A percentile compares a stretch with the other conserved stretches of the same genome.
phyloP scores from a whole-genome alignment of 2,113 vertebrate genomes.

The Sinosuthora webbiana region DNA sequence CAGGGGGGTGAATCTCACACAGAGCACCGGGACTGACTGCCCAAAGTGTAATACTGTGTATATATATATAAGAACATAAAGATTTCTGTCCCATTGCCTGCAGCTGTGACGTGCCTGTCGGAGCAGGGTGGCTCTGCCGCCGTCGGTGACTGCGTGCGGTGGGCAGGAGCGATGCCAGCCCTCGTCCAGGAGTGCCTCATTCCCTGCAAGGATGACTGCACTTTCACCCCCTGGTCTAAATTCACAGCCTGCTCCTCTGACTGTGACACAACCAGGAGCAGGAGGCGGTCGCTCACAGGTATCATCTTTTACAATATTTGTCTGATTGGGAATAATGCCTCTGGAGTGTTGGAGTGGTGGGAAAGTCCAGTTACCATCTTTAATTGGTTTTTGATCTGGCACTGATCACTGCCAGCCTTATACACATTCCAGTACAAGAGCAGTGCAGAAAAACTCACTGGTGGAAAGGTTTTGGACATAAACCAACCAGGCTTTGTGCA shows the following conservation, averaged over 20 bases:
- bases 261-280: conserved; percentile 78
- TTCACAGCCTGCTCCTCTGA: conserved; percentile 82
- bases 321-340: neutral
- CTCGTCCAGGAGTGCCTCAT: conserved; percentile 81
- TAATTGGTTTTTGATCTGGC: neutral
- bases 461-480: neutral
- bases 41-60: fast-evolving
- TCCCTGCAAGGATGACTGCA: conserved; percentile 91
- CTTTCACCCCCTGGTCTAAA: conserved; percentile 89
- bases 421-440: neutral
- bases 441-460: neutral
- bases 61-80: fast-evolving
- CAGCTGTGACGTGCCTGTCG: conserved; percentile 84
- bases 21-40: neutral
- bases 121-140: conserved; percentile 73
- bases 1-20: neutral
- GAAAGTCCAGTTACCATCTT: neutral
- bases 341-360: neutral
- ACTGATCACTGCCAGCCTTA: neutral
- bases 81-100: neutral
- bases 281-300: conserved; percentile 87
- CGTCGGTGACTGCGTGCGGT: conserved; percentile 79
- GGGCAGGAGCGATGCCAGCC: conserved; percentile 80
- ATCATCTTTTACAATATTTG: neutral
- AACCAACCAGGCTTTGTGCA: neutral